Percentiles rank a stretch among this genome's conserved stretches.
These are phyloP conservation scores for Leontocebus nigricollis DNA, from an alignment of 2,797 vertebrate species.

Conservation along the genomic window DNA sequence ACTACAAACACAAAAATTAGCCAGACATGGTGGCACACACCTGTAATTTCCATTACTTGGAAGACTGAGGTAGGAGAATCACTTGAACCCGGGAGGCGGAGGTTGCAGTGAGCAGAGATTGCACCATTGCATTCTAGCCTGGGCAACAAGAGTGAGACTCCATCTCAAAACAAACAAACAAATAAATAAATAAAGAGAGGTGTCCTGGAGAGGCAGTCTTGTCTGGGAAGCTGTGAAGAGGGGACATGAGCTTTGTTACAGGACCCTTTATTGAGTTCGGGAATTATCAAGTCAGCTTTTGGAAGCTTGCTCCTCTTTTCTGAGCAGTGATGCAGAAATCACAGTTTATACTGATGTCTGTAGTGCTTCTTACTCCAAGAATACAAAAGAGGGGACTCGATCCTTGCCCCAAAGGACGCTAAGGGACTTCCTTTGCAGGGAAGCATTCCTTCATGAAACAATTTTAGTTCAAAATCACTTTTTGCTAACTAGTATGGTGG, in stretches of 20 bases:
- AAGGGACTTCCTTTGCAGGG: neutral
- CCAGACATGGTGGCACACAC: neutral
- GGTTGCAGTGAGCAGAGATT: neutral
- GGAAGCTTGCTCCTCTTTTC: neutral
- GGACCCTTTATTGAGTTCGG: neutral
- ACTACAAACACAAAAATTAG: neutral
- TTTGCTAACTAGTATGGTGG: neutral
- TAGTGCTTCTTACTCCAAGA: fast-evolving
- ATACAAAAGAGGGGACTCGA: neutral
- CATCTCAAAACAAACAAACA: neutral
- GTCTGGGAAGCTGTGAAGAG: neutral
- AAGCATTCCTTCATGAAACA: neutral
- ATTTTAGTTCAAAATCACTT: neutral
- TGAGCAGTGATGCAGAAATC: neutral
- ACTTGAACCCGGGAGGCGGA: neutral
- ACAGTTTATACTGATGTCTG: fast-evolving
- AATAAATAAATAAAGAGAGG: neutral
- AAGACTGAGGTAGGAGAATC: neutral
- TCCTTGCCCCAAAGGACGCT: neutral
- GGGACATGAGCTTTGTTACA: fast-evolving
- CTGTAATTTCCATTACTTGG: neutral
- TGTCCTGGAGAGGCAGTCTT: neutral
- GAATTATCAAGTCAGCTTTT: neutral
- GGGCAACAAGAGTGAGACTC: neutral
- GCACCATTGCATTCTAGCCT: neutral